A percentile compares a stretch with the other conserved stretches of the same genome.
Evolutionary conservation across 2,888 invertebrate genomes (phyloP).

Genomic region (Thumatha senex): DNA sequence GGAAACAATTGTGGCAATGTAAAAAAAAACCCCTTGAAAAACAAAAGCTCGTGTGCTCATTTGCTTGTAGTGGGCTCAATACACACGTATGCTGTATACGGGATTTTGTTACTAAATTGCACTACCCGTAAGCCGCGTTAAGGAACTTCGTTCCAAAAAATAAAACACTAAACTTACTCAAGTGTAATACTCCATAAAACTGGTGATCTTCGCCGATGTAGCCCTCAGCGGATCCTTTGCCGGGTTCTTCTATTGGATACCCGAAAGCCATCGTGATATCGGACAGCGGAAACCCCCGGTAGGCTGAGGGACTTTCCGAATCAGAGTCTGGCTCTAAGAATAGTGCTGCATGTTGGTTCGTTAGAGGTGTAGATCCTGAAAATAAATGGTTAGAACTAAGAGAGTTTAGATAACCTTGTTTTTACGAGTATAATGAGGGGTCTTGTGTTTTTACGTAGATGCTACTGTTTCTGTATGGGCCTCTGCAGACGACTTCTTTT

Average conservation of each 20-base stretch:
- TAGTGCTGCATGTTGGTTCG: constrained; percentile 45
- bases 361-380: constrained; percentile 50
- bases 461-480: too few species aligned
- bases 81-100: too few species aligned
- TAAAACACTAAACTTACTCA: constrained; percentile 43
- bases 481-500: too few species aligned
- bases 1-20: too few species aligned
- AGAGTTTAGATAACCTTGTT: too few species aligned
- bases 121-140: too few species aligned
- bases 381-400: background rate
- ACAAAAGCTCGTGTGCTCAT: too few species aligned
- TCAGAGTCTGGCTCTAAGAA: constrained; percentile 55
- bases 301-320: constrained; percentile 13
- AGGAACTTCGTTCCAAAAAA: background rate
- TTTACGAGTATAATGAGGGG: too few species aligned
- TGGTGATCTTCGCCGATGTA: constrained; percentile 72
- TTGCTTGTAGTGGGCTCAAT: too few species aligned
- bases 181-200: constrained; percentile 70
- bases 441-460: too few species aligned
- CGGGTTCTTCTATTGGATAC: constrained; percentile 59
- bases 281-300: constrained; percentile 36
- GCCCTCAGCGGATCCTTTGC: constrained; percentile 68
- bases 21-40: too few species aligned
- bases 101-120: too few species aligned
- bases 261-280: constrained; percentile 67